These are phyloP conservation scores for Drosophila prolongata DNA, from an alignment of 2,888 invertebrate species.

Conservation along the genomic window DNA sequence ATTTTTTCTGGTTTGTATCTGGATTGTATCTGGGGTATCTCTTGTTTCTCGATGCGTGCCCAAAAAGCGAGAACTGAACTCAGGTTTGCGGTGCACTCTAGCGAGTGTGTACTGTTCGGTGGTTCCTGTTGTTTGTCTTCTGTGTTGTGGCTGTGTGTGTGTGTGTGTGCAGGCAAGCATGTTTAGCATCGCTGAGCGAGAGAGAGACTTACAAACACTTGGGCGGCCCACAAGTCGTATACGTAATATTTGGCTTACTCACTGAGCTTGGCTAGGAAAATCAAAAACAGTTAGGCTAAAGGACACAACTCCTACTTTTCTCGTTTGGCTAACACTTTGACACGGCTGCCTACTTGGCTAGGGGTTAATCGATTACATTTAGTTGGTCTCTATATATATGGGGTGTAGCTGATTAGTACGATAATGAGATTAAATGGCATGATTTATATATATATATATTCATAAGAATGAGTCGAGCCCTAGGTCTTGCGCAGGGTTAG, in stretches of 20 bases:
- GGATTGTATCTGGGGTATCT: constrained; percentile 21
- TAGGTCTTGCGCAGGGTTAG: constrained; percentile 78
- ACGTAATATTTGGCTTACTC: constrained; percentile 76
- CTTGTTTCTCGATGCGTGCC: constrained; percentile 56
- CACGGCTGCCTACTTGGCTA: constrained; percentile 66
- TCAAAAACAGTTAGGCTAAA: constrained; percentile 46
- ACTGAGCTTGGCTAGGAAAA: constrained; percentile 65
- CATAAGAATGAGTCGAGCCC: constrained; percentile 15
- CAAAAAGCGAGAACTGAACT: constrained; percentile 72
- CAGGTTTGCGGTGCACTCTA: constrained; percentile 65
- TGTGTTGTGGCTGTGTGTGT: constrained; percentile 26
- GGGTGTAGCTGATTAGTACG: constrained; percentile 47
- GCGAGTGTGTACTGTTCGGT: constrained; percentile 63
- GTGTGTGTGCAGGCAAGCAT: constrained; percentile 71
- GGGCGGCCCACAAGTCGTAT: constrained; percentile 67
- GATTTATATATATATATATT: constrained; percentile 16
- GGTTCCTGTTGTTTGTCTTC: constrained; percentile 34
- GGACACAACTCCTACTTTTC: constrained; percentile 54
- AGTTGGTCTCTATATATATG: constrained; percentile 40
- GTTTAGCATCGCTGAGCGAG: constrained; percentile 55
- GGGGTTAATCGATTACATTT: constrained; percentile 41
- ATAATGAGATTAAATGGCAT: constrained; percentile 52
- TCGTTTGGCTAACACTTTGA: constrained; percentile 54
- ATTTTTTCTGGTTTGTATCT: constrained; percentile 5
- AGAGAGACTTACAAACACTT: constrained; percentile 64